A percentile compares a stretch with the other conserved stretches of the same genome.
Evolutionary conservation across 2,888 invertebrate genomes (phyloP).

Genomic region (Bombyx huttoni): DNA sequence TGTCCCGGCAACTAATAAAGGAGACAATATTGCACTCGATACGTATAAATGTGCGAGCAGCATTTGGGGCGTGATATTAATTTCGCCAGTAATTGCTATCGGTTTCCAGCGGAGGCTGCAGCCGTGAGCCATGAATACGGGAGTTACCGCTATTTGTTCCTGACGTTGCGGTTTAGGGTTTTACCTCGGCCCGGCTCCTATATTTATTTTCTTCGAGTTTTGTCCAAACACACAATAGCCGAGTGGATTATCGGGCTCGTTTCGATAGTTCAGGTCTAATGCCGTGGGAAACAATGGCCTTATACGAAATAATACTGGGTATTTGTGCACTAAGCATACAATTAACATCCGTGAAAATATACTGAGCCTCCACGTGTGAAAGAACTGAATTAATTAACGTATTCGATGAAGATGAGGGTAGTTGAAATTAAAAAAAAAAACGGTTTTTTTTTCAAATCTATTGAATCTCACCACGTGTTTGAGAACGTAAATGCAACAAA

Average conservation of each 20-base stretch:
- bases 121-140: constrained; percentile 69
- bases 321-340: constrained; percentile 22
- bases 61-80: constrained; percentile 72
- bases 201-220: constrained; percentile 69
- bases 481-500: too few species aligned
- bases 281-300: constrained; percentile 32
- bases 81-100: constrained; percentile 71
- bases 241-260: constrained; percentile 45
- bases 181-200: constrained; percentile 48
- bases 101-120: constrained; percentile 64
- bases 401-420: neutral
- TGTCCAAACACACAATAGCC: constrained; percentile 51
- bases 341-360: constrained; percentile 14
- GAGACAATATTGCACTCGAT: constrained; percentile 73
- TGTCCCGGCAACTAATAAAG: constrained; percentile 68
- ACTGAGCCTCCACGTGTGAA: neutral
- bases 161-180: constrained; percentile 68
- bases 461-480: too few species aligned
- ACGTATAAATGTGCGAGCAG: constrained; percentile 69
- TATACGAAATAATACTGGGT: constrained; percentile 29
- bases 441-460: too few species aligned
- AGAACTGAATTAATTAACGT: neutral
- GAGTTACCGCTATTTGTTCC: constrained; percentile 72
- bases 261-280: constrained; percentile 39
- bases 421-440: too few species aligned